Evolutionary conservation across 2,113 vertebrate species (phyloP), one percentile per base, ranked within the genome.

Genomic region (Ranitomeya variabilis): DNA sequence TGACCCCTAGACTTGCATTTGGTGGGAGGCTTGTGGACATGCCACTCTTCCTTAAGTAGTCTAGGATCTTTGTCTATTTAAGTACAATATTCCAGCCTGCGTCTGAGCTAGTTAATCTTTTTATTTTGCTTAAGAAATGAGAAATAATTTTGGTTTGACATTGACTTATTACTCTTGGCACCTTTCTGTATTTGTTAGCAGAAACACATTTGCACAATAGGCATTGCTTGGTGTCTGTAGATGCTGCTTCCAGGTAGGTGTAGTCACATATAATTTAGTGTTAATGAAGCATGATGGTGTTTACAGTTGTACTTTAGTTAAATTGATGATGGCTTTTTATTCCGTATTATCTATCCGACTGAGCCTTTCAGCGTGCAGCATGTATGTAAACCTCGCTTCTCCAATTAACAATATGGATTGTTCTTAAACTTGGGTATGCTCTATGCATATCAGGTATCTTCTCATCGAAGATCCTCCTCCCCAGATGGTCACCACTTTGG

Each of bases 401-500:
- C 18, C 69, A 85, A 60, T 76, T 85, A 85, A 23, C 19, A 3
- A 62, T 31, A 85, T 85, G 66, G n/a, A n/a, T 23, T 76, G 54
- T 74, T 37, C 59, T 45, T 73, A 26, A 10, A 67, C n/a, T 6
- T 3, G 0, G 51, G 9, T 6, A 6, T 16, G 10, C 26, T 51
- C 2, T 55, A 55, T 23, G 7, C 21, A 14, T 3, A 3, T 37
- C 37, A 78, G 74, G 21, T 21, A 26, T 76, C 9, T 51, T 76
- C 10, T 69, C n/a, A 3, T 69, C 6, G 5, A 9, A 67, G 21
- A 10, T 10, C 21, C 64, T 23, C 21, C 2, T 67, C n/a, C 64
- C n/a, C 23, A 4, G 15, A 71, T 15, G 14, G 3, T 71, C 67
- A 6, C 5, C 37, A 45, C 37, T 64, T 16, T 64, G 62, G 62